A percentile compares a stretch with the other conserved stretches of the same genome.
phyloP scores from a whole-genome alignment of 2,797 vertebrate genomes.

The Siniperca scherzeri region DNA sequence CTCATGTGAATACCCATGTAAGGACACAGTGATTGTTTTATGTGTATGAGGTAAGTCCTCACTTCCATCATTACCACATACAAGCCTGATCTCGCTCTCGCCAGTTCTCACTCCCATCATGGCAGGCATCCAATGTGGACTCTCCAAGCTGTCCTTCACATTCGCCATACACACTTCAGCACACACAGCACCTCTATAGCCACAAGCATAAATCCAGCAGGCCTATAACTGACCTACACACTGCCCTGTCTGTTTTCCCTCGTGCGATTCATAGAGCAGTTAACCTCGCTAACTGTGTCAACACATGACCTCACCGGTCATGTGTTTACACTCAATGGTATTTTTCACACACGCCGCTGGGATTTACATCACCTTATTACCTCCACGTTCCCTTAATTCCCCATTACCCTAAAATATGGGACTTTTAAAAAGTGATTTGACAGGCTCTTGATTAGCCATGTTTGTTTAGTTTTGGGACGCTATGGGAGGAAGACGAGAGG shows the following conservation, averaged over 20 bases:
- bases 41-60: slow-evolving; percentile 76
- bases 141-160: slow-evolving; percentile 58
- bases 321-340: slow-evolving; percentile 71
- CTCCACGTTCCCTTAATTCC: slow-evolving; percentile 68
- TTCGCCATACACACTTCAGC: slow-evolving; percentile 53
- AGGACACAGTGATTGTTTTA: slow-evolving; percentile 74
- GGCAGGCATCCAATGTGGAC: slow-evolving; percentile 60
- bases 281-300: slow-evolving; percentile 80
- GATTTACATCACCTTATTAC: slow-evolving; percentile 74
- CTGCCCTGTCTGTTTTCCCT: slow-evolving; percentile 57
- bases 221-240: slow-evolving; percentile 65
- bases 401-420: slow-evolving; percentile 66
- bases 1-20: slow-evolving; percentile 76
- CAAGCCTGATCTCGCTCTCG: slow-evolving; percentile 46
- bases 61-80: slow-evolving; percentile 72
- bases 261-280: slow-evolving; percentile 63
- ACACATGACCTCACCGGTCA: slow-evolving; percentile 82
- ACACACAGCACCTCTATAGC: slow-evolving; percentile 42
- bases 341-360: slow-evolving; percentile 76
- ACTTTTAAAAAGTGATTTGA: slow-evolving; percentile 69
- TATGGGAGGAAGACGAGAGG: slow-evolving; percentile 43
- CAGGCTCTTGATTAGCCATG: slow-evolving; percentile 66
- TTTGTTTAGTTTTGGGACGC: slow-evolving; percentile 73
- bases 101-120: slow-evolving; percentile 66
- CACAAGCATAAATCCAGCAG: slow-evolving; percentile 63